Conservation (phyloP, 2,888 invertebrate genomes). For the Polymixis flavicincta region DNA sequence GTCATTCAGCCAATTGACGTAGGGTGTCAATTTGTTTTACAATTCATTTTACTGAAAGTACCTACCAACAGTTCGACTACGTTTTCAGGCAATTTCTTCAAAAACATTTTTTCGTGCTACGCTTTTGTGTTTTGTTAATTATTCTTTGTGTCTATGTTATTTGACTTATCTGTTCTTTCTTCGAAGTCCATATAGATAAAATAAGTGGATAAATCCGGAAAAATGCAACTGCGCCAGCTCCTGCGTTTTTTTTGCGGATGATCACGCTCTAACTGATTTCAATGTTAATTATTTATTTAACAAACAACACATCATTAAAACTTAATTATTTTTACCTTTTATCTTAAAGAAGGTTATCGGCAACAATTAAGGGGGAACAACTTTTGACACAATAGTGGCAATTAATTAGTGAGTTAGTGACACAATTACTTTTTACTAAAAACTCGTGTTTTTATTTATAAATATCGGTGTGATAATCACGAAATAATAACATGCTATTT, state of each 20-base stretch:
- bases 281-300: slow-evolving; percentile 22
- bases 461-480: slow-evolving; percentile 67
- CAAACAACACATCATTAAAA: slow-evolving; percentile 22
- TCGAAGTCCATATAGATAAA: too few species aligned
- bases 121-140: neutral
- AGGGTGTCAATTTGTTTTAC: neutral
- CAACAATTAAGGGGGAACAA: slow-evolving; percentile 17
- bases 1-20: neutral
- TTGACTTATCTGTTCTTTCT: neutral
- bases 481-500: slow-evolving; percentile 60
- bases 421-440: slow-evolving; percentile 26
- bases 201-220: neutral
- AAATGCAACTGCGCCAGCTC: neutral
- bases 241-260: neutral
- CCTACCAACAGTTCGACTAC: neutral
- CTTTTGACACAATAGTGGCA: slow-evolving; percentile 35
- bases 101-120: neutral
- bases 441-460: slow-evolving; percentile 13
- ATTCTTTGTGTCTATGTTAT: neutral
- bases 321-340: slow-evolving; percentile 50
- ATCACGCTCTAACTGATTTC: neutral
- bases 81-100: neutral
- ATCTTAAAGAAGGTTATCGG: slow-evolving; percentile 50
- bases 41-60: neutral
- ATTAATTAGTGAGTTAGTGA: slow-evolving; percentile 46